phyloP scores from a whole-genome alignment of 2,113 vertebrate species.

The Leptobrachium ailaonicum region DNA sequence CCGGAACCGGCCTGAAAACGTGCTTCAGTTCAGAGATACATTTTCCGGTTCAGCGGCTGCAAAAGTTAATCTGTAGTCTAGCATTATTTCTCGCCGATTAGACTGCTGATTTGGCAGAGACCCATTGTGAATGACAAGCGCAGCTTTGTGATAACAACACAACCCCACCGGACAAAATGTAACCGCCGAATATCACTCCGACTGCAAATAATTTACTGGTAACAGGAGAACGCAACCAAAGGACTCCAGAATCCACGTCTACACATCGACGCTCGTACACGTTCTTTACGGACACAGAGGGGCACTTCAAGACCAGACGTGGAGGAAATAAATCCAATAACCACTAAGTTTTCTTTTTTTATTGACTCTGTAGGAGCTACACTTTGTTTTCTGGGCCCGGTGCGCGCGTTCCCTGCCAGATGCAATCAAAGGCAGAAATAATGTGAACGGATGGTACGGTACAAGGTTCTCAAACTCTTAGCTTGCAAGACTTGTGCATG shows the following conservation, averaged over 20 bases:
- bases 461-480: no score
- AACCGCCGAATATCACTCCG: conserved; percentile 24
- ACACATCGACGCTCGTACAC: not conserved
- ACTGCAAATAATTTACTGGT: conserved; percentile 19
- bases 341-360: not conserved
- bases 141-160: conserved; percentile 37
- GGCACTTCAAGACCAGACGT: not conserved
- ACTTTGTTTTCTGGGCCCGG: not conserved
- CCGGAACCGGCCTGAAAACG: not conserved
- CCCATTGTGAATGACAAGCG: conserved; percentile 17
- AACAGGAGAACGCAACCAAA: not conserved
- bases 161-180: conserved; percentile 17
- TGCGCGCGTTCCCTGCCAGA: not conserved
- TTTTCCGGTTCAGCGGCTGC: conserved; percentile 28
- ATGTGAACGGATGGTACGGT: no score
- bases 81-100: conserved; percentile 16
- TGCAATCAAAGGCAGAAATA: not conserved
- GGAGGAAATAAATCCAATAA: not conserved
- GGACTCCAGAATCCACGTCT: not conserved
- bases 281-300: not conserved
- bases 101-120: conserved; percentile 14
- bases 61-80: conserved; percentile 9
- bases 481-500: no score
- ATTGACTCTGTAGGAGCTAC: not conserved
- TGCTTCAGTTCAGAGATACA: conserved; percentile 6